phyloP scores from a whole-genome alignment of 2,113 vertebrate genomes.

The Corapipo altera region DNA sequence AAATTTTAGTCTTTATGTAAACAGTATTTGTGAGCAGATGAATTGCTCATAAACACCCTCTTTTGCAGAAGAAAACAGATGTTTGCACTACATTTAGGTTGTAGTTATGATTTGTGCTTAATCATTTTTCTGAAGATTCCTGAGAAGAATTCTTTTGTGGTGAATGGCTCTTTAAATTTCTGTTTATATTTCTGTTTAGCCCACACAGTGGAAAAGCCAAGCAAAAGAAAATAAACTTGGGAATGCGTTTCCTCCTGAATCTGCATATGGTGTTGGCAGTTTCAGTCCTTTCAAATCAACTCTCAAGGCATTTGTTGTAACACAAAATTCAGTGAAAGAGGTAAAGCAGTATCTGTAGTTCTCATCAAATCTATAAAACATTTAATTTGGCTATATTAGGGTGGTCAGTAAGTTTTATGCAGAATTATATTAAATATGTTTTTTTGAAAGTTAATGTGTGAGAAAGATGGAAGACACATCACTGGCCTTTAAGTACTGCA shows the following conservation, averaged over 20 bases:
- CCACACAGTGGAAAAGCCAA: slow-evolving; percentile 75
- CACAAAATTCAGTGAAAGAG: slow-evolving; percentile 71
- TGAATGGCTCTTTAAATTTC: neutral
- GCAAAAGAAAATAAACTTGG: slow-evolving; percentile 76
- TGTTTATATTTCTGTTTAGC: slow-evolving; percentile 56
- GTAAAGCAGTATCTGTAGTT: slow-evolving; percentile 36
- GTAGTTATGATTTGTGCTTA: neutral
- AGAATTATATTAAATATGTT: neutral
- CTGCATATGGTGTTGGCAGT: slow-evolving; percentile 64
- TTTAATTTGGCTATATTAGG: neutral
- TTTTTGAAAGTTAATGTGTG: neutral
- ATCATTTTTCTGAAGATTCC: neutral
- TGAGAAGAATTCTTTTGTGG: neutral
- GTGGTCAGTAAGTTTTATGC: neutral
- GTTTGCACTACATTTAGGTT: neutral
- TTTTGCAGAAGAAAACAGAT: neutral
- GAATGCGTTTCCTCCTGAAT: slow-evolving; percentile 66
- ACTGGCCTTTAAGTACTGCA: neutral
- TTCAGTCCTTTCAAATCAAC: slow-evolving; percentile 74
- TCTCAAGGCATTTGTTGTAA: slow-evolving; percentile 64
- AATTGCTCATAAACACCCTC: neutral
- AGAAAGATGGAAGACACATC: neutral
- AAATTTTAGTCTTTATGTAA: neutral
- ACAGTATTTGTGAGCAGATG: neutral
- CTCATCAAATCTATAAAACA: neutral